A percentile compares a stretch with the other conserved stretches of the same genome.
phyloP scores from a whole-genome alignment of 2,113 vertebrate species.

The Microcebus jonahi region DNA sequence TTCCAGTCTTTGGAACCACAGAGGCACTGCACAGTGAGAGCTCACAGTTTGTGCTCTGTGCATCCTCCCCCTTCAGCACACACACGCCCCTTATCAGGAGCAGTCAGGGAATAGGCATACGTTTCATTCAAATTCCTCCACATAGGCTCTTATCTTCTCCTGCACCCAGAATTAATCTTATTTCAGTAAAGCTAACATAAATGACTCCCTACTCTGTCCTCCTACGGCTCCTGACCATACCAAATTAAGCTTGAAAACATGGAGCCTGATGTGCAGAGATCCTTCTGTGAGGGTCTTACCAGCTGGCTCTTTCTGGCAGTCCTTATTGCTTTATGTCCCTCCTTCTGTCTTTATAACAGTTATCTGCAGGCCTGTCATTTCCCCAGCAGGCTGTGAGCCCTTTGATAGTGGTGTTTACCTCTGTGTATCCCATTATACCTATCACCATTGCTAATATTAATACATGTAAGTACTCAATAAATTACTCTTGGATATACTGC shows the following conservation, averaged over 20 bases:
- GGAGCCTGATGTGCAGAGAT: not conserved
- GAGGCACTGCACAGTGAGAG: not conserved
- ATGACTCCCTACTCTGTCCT: not conserved
- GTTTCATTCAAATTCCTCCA: not conserved
- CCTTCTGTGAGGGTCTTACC: not conserved
- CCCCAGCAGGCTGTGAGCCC: not conserved
- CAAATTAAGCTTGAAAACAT: slow-evolving; percentile 12
- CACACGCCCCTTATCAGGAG: not conserved
- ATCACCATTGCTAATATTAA: not conserved
- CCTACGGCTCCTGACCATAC: not conserved
- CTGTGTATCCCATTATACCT: not conserved
- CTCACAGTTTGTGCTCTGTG: not conserved
- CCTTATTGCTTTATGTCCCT: not conserved
- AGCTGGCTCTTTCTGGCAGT: not conserved
- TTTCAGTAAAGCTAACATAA: slow-evolving; percentile 5
- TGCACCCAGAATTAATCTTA: not conserved
- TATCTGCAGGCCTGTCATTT: not conserved
- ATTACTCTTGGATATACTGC: not conserved
- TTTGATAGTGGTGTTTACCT: not conserved
- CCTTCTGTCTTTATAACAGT: slow-evolving; percentile 1
- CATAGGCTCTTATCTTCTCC: not conserved
- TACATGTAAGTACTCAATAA: not conserved
- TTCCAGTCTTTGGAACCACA: not conserved
- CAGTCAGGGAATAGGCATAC: not conserved
- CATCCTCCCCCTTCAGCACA: not conserved